Conservation (phyloP, 2,113 vertebrate genomes). For the Sinocyclocheilus grahami region DNA sequence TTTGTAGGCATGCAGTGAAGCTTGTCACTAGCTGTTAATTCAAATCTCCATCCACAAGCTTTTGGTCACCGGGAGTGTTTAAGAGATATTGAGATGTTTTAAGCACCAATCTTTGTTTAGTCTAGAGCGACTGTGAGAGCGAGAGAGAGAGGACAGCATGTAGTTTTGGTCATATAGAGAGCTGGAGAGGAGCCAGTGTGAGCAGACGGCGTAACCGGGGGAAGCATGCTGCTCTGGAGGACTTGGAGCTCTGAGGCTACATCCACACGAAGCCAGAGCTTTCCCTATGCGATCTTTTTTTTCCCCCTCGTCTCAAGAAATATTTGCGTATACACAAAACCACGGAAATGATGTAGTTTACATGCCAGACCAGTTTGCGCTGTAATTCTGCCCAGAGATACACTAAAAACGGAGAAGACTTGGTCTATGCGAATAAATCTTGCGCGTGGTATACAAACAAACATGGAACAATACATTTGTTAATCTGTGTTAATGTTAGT, state of each 20-base stretch:
- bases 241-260: slow-evolving; percentile 31
- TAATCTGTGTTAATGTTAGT: too few species aligned
- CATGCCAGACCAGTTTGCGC: too few species aligned
- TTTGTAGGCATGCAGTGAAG: slow-evolving; percentile 31
- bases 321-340: too few species aligned
- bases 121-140: neutral
- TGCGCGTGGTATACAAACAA: too few species aligned
- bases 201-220: slow-evolving; percentile 48
- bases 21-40: slow-evolving; percentile 31
- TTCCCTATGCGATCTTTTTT: too few species aligned
- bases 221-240: slow-evolving; percentile 39
- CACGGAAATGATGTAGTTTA: too few species aligned
- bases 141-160: slow-evolving; percentile 22
- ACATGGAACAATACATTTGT: too few species aligned
- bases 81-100: slow-evolving; percentile 9
- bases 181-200: slow-evolving; percentile 48
- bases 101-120: neutral
- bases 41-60: slow-evolving; percentile 3
- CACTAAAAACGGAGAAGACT: too few species aligned
- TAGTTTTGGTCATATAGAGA: slow-evolving; percentile 40
- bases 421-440: too few species aligned
- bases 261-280: too few species aligned
- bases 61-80: neutral
- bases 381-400: too few species aligned
- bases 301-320: too few species aligned